Base-by-base conservation (phyloP, 2,113 vertebrate genomes). In the Zeus faber region DNA sequence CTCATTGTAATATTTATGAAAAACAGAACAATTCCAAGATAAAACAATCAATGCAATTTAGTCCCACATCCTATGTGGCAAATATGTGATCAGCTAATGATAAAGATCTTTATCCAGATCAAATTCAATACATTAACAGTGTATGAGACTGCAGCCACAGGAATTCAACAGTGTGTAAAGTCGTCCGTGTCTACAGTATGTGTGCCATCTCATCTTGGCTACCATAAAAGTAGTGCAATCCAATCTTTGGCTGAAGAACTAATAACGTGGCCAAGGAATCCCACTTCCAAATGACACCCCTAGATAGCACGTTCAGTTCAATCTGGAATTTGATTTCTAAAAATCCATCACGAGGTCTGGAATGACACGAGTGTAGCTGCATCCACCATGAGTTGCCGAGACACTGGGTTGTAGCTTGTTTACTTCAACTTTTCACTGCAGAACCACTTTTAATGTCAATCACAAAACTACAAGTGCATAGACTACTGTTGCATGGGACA, bases 301-400 rank as follows among this genome's bases (percentile, higher is more conserved):
- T 44, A 31, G 61, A 76, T 76, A 67, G 65, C 41, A 61, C 57
- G 59, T 79, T 63, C 58, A 24, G 67, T 53, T 62, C 70, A 62
- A 17, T 62, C 62, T 49, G 20, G 31, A 39, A 66, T 74, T 54
- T 47, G 14, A 75, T 70, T 70, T 57, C 64, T 56, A 65, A 35
- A 62, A 78, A 77, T 76, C 53, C 48, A 64, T 68, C 62, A 39
- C 41, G 39, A 29, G 62, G 54, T 58, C 47, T 55, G 46, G 61
- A 41, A 39, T 67, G 62, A 63, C 37, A 56, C 51, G 41, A 31
- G 54, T 35, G 25, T 26, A 35, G 52, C 45, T 33, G 49, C 49
- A 51, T 55, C 55, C 57, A 44, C 50, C 57, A 55, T n/a, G 1
- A 47, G 4, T n/a, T 10, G 43, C 43, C 21, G n/a, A 17, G 37